Conservation (phyloP, 2,797 vertebrate genomes). For the Lophius americanus region DNA sequence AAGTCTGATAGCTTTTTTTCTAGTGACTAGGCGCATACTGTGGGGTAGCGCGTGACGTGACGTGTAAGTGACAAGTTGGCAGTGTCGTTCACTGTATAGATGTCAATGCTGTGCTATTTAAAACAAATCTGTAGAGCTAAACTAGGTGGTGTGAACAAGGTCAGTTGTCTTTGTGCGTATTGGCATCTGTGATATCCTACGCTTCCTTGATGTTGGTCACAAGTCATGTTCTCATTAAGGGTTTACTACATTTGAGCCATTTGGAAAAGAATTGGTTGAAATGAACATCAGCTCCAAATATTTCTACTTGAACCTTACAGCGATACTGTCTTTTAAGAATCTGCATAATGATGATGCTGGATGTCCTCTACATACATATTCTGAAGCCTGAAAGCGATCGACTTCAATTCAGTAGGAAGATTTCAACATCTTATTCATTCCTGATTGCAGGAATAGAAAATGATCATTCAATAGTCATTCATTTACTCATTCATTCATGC, state of each 20-base stretch:
- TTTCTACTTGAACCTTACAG: slow-evolving; percentile 30
- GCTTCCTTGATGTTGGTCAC: slow-evolving; percentile 75
- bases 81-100: slow-evolving; percentile 86
- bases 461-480: no score
- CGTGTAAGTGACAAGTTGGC: slow-evolving; percentile 88
- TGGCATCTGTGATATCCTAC: slow-evolving; percentile 78
- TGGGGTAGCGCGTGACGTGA: slow-evolving; percentile 86
- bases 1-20: slow-evolving; percentile 88
- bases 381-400: slow-evolving; percentile 37
- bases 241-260: slow-evolving; percentile 65
- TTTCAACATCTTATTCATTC: slow-evolving; percentile 40
- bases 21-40: slow-evolving; percentile 87
- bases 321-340: slow-evolving; percentile 31
- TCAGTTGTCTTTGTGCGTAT: slow-evolving; percentile 79
- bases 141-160: slow-evolving; percentile 83
- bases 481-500: slow-evolving; percentile 2
- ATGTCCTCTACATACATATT: slow-evolving; percentile 50
- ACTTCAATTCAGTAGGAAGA: slow-evolving; percentile 30
- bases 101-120: slow-evolving; percentile 87
- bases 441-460: slow-evolving; percentile 24
- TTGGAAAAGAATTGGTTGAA: slow-evolving; percentile 54
- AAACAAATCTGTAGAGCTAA: slow-evolving; percentile 83
- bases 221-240: slow-evolving; percentile 66
- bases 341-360: slow-evolving; percentile 41
- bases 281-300: slow-evolving; percentile 27